A percentile compares a stretch with the other conserved stretches of the same genome.
Evolutionary conservation across 2,797 vertebrate genomes (phyloP).

Genomic region (Atherinosoma microstoma): DNA sequence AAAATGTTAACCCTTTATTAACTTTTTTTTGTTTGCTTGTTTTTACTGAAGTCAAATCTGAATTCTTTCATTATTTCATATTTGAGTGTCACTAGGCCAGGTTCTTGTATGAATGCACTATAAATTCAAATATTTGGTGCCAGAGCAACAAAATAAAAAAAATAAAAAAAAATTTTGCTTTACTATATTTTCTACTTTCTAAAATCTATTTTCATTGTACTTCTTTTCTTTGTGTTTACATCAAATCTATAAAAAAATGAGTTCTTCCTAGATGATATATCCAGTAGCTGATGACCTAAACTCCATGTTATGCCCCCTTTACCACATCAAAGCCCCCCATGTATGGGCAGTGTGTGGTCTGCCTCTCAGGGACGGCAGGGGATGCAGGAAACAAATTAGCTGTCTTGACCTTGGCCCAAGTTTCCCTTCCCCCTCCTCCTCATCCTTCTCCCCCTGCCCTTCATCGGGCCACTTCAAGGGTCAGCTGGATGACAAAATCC

Average conservation of each 20-base stretch:
- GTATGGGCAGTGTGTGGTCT: conserved; percentile 84
- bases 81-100: neutral
- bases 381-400: conserved; percentile 86
- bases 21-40: too few species aligned
- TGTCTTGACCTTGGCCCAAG: conserved; percentile 87
- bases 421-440: conserved; percentile 74
- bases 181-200: neutral
- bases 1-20: too few species aligned
- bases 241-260: conserved; percentile 1
- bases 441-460: conserved; percentile 65
- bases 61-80: neutral
- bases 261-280: conserved; percentile 39
- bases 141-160: neutral
- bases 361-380: conserved; percentile 77
- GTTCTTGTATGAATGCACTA: neutral
- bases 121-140: neutral
- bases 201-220: neutral
- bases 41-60: neutral
- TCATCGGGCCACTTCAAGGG: conserved; percentile 83
- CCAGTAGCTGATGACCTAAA: conserved; percentile 73
- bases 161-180: neutral
- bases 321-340: conserved; percentile 80
- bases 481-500: conserved; percentile 79
- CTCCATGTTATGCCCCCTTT: conserved; percentile 64
- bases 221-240: neutral